These are phyloP conservation scores for Agrilus cyanescens DNA, from an alignment of 2,888 invertebrate genomes.

Conservation along the genomic window DNA sequence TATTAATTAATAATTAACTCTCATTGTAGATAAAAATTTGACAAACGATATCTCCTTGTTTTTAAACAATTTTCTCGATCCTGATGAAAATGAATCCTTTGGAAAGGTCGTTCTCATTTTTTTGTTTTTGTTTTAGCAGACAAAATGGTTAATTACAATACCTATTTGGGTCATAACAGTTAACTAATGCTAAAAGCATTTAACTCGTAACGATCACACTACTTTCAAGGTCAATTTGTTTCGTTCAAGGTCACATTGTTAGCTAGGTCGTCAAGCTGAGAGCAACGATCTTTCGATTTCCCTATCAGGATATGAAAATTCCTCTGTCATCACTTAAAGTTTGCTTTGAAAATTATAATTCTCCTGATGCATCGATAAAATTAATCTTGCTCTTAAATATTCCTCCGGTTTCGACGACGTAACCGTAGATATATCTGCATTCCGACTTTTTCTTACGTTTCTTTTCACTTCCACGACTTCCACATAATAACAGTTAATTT, in stretches of 20 bases:
- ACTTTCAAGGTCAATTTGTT: constrained; percentile 26
- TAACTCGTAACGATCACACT: constrained; percentile 26
- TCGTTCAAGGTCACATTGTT: constrained; percentile 23
- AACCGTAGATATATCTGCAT: not conserved
- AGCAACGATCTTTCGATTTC: constrained; percentile 13
- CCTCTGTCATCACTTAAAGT: too few relatives aligned
- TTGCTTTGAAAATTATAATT: too few relatives aligned
- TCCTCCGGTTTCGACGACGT: not conserved
- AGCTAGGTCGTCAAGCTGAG: constrained; percentile 20
- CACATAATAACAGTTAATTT: too few relatives aligned
- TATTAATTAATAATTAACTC: too few relatives aligned
- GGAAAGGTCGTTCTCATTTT: too few relatives aligned
- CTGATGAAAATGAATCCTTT: too few relatives aligned
- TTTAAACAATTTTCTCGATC: too few relatives aligned
- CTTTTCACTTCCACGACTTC: not conserved
- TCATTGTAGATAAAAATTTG: not conserved
- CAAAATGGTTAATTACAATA: constrained; percentile 6
- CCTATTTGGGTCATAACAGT: constrained; percentile 24
- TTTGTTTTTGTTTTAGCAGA: not conserved
- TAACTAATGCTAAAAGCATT: constrained; percentile 17
- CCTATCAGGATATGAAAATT: constrained; percentile 6
- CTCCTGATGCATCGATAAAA: too few relatives aligned
- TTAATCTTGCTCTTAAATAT: too few relatives aligned
- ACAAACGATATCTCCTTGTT: not conserved
- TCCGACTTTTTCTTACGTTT: not conserved